Evolutionary conservation across 2,113 vertebrate genomes (phyloP).

Genomic region (Plecotus auritus): DNA sequence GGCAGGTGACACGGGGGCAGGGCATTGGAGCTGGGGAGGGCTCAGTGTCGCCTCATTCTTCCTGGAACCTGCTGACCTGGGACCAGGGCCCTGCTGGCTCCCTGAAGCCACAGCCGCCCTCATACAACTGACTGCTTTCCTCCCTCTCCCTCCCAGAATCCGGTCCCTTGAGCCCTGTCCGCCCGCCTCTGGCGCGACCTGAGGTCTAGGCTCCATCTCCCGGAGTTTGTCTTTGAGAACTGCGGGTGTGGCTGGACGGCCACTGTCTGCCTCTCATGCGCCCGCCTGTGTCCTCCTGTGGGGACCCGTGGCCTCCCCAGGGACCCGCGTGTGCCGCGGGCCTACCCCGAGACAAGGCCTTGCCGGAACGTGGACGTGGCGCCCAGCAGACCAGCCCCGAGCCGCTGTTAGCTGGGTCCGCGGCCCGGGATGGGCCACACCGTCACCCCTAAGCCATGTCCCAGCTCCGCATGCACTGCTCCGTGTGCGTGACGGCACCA

Average conservation of each 20-base stretch:
- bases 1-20: too few relatives aligned
- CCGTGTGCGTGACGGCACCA: too few relatives aligned
- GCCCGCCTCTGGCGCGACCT: too few relatives aligned
- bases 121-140: not conserved
- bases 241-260: too few relatives aligned
- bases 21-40: not conserved
- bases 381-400: not conserved
- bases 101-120: not conserved
- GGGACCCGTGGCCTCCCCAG: not conserved
- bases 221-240: not conserved
- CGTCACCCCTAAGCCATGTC: too few relatives aligned
- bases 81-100: not conserved
- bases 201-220: not conserved
- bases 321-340: not conserved
- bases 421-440: too few relatives aligned
- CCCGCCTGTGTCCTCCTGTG: not conserved
- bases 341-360: not conserved
- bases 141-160: not conserved
- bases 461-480: too few relatives aligned
- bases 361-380: not conserved
- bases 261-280: too few relatives aligned
- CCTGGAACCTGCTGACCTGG: not conserved
- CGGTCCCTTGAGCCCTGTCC: not conserved
- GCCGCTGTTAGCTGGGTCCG: too few relatives aligned
- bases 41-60: not conserved